Percentiles rank a stretch among this genome's conserved stretches.
These are phyloP conservation scores for Paraescarpia echinospica DNA, from an alignment of 1,140 invertebrate species.

Conservation along the genomic window DNA sequence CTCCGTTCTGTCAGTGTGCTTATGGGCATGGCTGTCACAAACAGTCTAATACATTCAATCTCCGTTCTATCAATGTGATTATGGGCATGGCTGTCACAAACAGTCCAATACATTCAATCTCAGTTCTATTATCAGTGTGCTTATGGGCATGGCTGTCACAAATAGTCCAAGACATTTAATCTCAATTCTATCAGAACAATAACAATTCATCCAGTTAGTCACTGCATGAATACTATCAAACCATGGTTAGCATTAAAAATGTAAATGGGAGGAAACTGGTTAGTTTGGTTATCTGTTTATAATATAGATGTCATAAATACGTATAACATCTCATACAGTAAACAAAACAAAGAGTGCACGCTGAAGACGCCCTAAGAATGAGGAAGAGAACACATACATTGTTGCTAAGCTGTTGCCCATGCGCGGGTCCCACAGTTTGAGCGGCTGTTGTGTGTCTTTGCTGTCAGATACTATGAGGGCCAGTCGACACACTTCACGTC, in stretches of 20 bases:
- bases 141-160: too few species aligned
- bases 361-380: background rate
- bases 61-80: too few species aligned
- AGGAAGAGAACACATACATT: conserved; percentile 57
- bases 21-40: too few species aligned
- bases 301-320: background rate
- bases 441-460: conserved; percentile 99
- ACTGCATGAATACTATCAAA: background rate
- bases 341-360: background rate
- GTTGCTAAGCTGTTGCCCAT: conserved; percentile 75
- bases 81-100: too few species aligned
- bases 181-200: too few species aligned
- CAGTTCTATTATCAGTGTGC: too few species aligned
- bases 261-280: background rate
- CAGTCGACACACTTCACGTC: conserved; percentile 99
- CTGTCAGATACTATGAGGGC: conserved; percentile 95
- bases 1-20: too few species aligned
- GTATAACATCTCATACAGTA: background rate
- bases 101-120: too few species aligned
- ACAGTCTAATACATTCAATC: too few species aligned
- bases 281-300: background rate
- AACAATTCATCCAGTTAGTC: background rate
- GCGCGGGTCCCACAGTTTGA: conserved; percentile 99
- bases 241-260: background rate
- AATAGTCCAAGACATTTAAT: too few species aligned